These are phyloP conservation scores for Tragelaphus imberbis DNA, from an alignment of 2,113 vertebrate genomes.

Conservation along the genomic window DNA sequence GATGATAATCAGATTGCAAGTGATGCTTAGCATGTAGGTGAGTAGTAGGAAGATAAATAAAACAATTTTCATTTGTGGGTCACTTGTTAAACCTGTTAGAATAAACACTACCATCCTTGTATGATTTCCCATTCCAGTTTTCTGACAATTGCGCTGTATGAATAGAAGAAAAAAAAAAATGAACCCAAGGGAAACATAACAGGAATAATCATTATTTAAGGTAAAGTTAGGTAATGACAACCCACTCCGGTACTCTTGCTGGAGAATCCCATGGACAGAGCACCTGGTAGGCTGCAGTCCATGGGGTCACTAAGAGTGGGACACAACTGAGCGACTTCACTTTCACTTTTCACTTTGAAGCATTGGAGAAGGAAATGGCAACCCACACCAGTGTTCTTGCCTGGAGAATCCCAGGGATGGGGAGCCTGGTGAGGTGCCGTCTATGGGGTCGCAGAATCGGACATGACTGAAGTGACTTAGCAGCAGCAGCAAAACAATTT, in stretches of 20 bases:
- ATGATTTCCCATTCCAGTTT: constrained; percentile 45
- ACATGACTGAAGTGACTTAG: too few relatives aligned
- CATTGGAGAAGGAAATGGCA: too few relatives aligned
- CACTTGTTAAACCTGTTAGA: constrained; percentile 43
- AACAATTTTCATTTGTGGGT: not conserved
- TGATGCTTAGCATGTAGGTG: constrained; percentile 51
- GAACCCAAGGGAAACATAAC: not conserved
- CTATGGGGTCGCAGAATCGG: too few relatives aligned
- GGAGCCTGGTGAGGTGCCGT: too few relatives aligned
- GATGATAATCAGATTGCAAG: constrained; percentile 57
- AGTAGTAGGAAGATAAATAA: constrained; percentile 47
- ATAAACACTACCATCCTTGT: constrained; percentile 46
- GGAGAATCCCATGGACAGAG: too few relatives aligned
- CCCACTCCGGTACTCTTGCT: too few relatives aligned
- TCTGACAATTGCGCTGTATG: not conserved
- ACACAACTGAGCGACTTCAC: too few relatives aligned
- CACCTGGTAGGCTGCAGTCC: too few relatives aligned
- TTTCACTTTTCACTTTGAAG: too few relatives aligned
- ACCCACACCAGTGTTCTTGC: too few relatives aligned
- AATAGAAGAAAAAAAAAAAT: not conserved
- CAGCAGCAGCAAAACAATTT: not conserved
- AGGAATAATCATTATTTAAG: not conserved
- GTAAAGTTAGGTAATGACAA: not conserved
- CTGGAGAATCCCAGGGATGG: too few relatives aligned
- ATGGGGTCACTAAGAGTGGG: too few relatives aligned